Evolutionary conservation across 2,113 vertebrate genomes (phyloP), one percentile per base, ranked within the genome.

Genomic region (Empidonax traillii): DNA sequence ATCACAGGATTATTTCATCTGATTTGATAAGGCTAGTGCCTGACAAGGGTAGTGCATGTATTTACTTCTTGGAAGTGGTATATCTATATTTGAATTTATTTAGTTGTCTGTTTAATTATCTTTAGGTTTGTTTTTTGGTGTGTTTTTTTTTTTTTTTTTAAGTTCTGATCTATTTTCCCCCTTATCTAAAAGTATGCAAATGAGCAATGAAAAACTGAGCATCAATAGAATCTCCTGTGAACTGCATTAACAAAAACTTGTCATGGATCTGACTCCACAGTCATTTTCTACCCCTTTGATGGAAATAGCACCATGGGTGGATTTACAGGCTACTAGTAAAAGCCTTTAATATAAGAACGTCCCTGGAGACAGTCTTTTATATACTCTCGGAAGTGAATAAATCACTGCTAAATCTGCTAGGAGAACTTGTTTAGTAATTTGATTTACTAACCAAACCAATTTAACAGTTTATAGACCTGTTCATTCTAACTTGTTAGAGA

Each of bases 401-500:
- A 95, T 97, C 85, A 95, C 31, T 77, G 69, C 67, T 82, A 90
- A 90, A 93, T 87, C 15, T 61, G 56, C 43, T 78, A 90, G 66
- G 59, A n/a, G 90, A 80, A 17, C 53, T 93, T 93, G 41, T 95
- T 96, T 55, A 86, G 62, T 39, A 91, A 91, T 83, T 88, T 93
- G 51, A 92, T 97, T 97, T 97, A 97, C 90, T 96, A 85, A 97
- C 61, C 56, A 56, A 73, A 56, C 89, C 53, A 89, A 56, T 93
- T 94, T 92, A 91, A 84, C 55, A 87, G 73, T 94, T 94, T 93
- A 71, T 85, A 87, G 20, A 37, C 28, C 93, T 96, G 62, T 66
- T 94, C 44, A n/a, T 94, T 94, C 16, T 14, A 71, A 91, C 10
- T 65, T 65, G 43, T 35, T 93, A 89, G 84, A 85, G 28, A 61